These are phyloP conservation scores for Myxocyprinus asiaticus DNA, from an alignment of 2,113 vertebrate species.

Conservation along the genomic window DNA sequence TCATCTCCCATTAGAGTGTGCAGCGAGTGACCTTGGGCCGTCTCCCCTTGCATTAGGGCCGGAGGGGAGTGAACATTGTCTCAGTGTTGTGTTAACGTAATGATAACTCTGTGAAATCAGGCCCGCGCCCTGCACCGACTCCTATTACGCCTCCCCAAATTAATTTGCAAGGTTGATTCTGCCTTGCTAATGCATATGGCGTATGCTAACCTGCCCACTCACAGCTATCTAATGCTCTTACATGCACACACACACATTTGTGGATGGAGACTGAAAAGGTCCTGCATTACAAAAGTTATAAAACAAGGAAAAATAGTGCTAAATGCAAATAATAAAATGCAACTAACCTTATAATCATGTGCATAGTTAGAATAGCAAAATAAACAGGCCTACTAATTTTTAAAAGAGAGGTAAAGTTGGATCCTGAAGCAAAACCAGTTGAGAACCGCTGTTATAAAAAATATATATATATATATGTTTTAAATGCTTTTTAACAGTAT, in stretches of 20 bases:
- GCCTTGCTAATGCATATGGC: conserved; percentile 68
- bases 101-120: conserved; percentile 81
- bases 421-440: too few relatives aligned
- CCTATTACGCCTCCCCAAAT: conserved; percentile 79
- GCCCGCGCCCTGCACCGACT: conserved; percentile 68
- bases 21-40: conserved; percentile 73
- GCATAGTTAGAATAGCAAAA: too few relatives aligned
- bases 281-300: too few relatives aligned
- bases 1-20: conserved; percentile 76
- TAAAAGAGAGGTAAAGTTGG: too few relatives aligned
- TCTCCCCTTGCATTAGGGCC: conserved; percentile 59
- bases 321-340: too few relatives aligned
- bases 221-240: conserved; percentile 34
- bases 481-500: background rate
- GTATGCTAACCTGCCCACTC: conserved; percentile 55
- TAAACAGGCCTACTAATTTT: too few relatives aligned
- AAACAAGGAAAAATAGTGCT: too few relatives aligned
- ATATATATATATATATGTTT: too few relatives aligned
- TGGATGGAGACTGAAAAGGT: background rate
- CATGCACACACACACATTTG: background rate
- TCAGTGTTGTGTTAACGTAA: conserved; percentile 70
- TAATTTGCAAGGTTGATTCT: conserved; percentile 77
- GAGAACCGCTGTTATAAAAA: too few relatives aligned
- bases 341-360: too few relatives aligned
- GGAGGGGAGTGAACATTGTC: conserved; percentile 49